Evolutionary conservation across 2,888 invertebrate genomes (phyloP).

Genomic region (Carabus problematicus): DNA sequence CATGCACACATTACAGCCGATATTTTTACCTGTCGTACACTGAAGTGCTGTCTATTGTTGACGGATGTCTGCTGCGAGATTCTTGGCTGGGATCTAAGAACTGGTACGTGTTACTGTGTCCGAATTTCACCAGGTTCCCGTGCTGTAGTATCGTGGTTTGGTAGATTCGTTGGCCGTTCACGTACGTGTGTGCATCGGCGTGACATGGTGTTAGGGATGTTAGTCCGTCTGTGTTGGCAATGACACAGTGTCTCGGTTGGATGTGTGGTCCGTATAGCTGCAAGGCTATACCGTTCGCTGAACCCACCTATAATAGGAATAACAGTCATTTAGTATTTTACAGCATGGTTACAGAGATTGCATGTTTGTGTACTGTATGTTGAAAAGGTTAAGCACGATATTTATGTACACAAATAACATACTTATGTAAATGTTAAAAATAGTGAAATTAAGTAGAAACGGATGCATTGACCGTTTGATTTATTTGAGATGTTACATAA

Average conservation of each 20-base stretch:
- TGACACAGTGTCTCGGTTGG: slow-evolving; percentile 93
- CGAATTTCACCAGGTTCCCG: slow-evolving; percentile 85
- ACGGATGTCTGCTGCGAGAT: slow-evolving; percentile 78
- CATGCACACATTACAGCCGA: slow-evolving; percentile 37
- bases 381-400: too few species aligned
- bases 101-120: slow-evolving; percentile 84
- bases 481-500: not conserved
- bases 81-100: slow-evolving; percentile 86
- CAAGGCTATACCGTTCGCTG: slow-evolving; percentile 78
- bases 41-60: slow-evolving; percentile 69
- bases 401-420: too few species aligned
- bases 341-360: too few species aligned
- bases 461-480: too few species aligned
- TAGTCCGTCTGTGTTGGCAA: slow-evolving; percentile 88
- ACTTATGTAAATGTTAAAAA: too few species aligned
- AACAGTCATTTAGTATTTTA: not conserved
- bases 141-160: slow-evolving; percentile 93
- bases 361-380: too few species aligned
- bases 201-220: slow-evolving; percentile 94
- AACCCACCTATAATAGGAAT: slow-evolving; percentile 67
- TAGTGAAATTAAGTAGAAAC: too few species aligned
- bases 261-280: slow-evolving; percentile 90
- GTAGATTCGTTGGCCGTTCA: slow-evolving; percentile 90
- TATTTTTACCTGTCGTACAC: slow-evolving; percentile 80
- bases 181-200: slow-evolving; percentile 91